Percentiles rank a stretch among this genome's conserved stretches.
phyloP scores from a whole-genome alignment of 1,140 invertebrate genomes.

The Papilio polytes region DNA sequence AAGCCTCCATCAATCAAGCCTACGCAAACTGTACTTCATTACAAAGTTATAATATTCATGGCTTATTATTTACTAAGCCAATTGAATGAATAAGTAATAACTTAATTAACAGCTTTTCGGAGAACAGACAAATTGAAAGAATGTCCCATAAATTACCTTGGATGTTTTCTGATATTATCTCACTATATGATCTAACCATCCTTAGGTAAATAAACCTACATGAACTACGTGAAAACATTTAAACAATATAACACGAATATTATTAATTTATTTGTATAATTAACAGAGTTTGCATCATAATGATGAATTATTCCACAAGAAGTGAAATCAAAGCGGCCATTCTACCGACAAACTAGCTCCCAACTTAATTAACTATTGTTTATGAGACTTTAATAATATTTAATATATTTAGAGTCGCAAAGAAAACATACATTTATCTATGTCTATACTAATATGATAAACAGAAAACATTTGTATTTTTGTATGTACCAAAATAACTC shows the following conservation, averaged over 20 bases:
- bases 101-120: too few relatives aligned
- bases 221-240: neutral
- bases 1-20: neutral
- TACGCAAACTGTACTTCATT: constrained; percentile 3
- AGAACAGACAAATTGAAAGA: too few relatives aligned
- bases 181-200: too few relatives aligned
- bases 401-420: neutral
- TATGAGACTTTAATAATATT: neutral
- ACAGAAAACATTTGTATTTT: too few relatives aligned
- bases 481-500: too few relatives aligned
- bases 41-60: neutral
- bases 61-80: neutral
- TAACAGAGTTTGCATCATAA: neutral
- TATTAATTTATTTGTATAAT: neutral
- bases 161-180: too few relatives aligned
- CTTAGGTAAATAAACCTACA: neutral
- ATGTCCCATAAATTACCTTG: too few relatives aligned
- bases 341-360: neutral
- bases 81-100: neutral
- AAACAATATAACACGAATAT: neutral
- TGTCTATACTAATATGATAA: too few relatives aligned
- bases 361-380: neutral
- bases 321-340: neutral
- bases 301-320: neutral
- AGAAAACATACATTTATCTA: too few relatives aligned